Evolutionary conservation across 2,888 invertebrate species (phyloP).

Genomic region (Eurytoma adleriae): DNA sequence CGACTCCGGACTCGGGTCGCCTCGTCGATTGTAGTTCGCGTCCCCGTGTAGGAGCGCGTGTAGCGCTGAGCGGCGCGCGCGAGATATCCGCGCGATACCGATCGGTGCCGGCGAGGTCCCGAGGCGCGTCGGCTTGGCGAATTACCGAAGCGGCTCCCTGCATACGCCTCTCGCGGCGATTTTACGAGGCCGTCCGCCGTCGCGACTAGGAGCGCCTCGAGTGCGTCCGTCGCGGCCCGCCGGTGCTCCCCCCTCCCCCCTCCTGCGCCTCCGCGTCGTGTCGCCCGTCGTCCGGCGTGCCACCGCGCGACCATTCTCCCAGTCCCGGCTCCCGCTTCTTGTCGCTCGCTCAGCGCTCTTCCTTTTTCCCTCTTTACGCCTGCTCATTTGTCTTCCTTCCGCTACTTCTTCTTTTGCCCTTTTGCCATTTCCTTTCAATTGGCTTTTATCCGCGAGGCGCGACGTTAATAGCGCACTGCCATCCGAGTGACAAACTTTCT

Average conservation of each 20-base stretch:
- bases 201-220: constrained; percentile 43
- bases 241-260: constrained; percentile 9
- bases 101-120: constrained; percentile 44
- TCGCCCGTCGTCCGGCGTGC: constrained; percentile 12
- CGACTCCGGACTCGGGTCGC: neutral
- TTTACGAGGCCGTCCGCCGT: constrained; percentile 51
- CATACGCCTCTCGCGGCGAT: constrained; percentile 45
- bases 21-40: constrained; percentile 39
- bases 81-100: constrained; percentile 50
- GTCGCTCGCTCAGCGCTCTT: constrained; percentile 12
- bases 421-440: constrained; percentile 44
- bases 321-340: constrained; percentile 26
- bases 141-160: constrained; percentile 53
- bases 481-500: neutral
- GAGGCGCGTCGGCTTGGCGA: constrained; percentile 33
- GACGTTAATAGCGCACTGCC: constrained; percentile 27
- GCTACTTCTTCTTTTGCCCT: constrained; percentile 1
- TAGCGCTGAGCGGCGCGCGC: constrained; percentile 8
- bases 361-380: constrained; percentile 29
- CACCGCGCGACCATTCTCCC: constrained; percentile 17
- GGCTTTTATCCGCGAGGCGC: constrained; percentile 10
- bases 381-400: constrained; percentile 51
- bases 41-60: neutral
- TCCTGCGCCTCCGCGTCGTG: neutral
- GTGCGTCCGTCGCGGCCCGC: neutral